Evolutionary conservation across 92 coral and sea anemone genomes (phyloP), one percentile per base, ranked within the genome.

Genomic region (Porites evermanni): DNA sequence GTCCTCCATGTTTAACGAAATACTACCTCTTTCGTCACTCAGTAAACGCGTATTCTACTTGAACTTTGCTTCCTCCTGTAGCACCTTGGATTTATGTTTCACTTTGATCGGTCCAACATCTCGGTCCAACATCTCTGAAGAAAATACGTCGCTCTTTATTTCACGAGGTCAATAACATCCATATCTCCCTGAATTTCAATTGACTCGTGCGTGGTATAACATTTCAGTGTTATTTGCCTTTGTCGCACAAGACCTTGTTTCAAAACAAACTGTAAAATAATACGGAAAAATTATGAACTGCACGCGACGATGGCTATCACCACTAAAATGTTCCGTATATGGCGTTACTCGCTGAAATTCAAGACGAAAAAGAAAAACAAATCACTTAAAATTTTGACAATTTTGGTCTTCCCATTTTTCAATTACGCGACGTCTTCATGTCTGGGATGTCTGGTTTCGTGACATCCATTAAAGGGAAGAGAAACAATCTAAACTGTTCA

Each of bases 1-100:
- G 5, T 65, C 44, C 12, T 83, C 87, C 80, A 51, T 64, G 23
- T 64, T 29, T 8, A 64, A 2, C 1, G 64, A 53, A 14, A 20
- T 4, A 14, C 29, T 8, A 74, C 58, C 73, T 7, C 50, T 67
- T 50, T 51, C 52, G 47, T 11, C 66, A 80, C 70, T 66, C 38
- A 50, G 17, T 50, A 29, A 71, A 12, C 73, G 87, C 11, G 87
- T 73, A 73, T 73, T 51, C 58, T 73, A 9, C 87, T 73, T 2
- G 80, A 73, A 72, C 70, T 47, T 64, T 74, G 73, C 72, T 74
- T 53, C 1, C 18, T 60, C 18, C 8, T 0, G 0, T 17, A 56
- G 61, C 47, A 38, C 8, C n/a, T 20, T 10, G 13, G 10, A 8
- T 26, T 12, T 72, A 66, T 51, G 24, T 58, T 44, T 63, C 67